Conservation (phyloP, 2,888 invertebrate species). For the Lasioglossum malachurum region DNA sequence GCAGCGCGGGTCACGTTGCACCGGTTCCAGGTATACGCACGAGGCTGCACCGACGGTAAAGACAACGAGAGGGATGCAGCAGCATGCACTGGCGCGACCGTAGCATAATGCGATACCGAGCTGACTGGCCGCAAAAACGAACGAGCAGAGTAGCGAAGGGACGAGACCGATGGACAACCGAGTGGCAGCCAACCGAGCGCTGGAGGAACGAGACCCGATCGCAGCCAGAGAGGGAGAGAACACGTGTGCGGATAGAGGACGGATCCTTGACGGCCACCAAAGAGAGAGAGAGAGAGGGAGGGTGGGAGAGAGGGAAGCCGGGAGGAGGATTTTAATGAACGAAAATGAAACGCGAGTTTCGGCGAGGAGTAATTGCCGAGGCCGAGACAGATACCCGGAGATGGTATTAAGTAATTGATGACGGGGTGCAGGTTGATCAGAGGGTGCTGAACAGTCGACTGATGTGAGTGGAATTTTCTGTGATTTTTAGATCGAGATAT, state of each 20-base stretch:
- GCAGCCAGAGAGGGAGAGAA: slow-evolving; percentile 33
- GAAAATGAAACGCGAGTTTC: neutral
- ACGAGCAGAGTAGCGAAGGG: slow-evolving; percentile 60
- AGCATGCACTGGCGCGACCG: slow-evolving; percentile 59
- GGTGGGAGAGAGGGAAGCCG: neutral
- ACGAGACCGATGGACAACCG: slow-evolving; percentile 57
- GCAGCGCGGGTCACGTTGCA: slow-evolving; percentile 44
- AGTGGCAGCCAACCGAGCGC: slow-evolving; percentile 52
- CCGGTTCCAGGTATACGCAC: slow-evolving; percentile 47
- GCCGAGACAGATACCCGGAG: neutral
- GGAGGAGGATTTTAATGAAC: slow-evolving; percentile 12
- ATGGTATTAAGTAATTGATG: neutral
- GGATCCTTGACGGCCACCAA: neutral
- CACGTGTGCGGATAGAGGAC: slow-evolving; percentile 16
- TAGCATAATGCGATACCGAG: slow-evolving; percentile 76
- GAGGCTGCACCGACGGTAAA: slow-evolving; percentile 12
- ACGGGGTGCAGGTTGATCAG: neutral
- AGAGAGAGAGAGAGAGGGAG: neutral
- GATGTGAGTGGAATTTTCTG: neutral
- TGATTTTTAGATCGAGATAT: neutral
- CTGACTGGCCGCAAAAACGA: slow-evolving; percentile 69
- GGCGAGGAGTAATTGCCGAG: neutral
- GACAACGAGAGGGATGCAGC: slow-evolving; percentile 36
- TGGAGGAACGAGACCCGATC: slow-evolving; percentile 50
- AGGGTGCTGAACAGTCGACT: neutral